phyloP scores from a whole-genome alignment of 2,797 vertebrate species.

The Brachymystax lenok region DNA sequence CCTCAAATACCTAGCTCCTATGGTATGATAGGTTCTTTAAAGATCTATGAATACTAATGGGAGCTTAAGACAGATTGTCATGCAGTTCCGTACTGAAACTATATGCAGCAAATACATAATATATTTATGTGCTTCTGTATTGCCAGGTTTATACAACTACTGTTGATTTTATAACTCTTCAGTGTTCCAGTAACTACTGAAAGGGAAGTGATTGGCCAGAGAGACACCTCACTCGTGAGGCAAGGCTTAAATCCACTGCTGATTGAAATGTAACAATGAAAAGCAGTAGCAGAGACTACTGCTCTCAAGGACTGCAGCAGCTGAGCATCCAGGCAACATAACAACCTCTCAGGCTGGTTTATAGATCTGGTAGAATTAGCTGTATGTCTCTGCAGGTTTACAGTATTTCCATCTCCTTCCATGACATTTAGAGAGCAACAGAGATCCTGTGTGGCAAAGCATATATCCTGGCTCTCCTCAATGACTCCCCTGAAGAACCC shows the following conservation, averaged over 20 bases:
- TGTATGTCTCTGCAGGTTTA: slow-evolving; percentile 5
- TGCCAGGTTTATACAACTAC: too few relatives aligned
- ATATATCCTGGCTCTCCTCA: slow-evolving; percentile 24
- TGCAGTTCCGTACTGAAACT: too few relatives aligned
- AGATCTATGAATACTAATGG: slow-evolving; percentile 63
- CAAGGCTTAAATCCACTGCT: not conserved
- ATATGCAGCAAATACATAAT: too few relatives aligned
- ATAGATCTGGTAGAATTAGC: slow-evolving; percentile 12
- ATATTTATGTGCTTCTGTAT: too few relatives aligned
- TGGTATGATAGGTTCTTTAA: slow-evolving; percentile 33
- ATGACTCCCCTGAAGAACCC: slow-evolving; percentile 26
- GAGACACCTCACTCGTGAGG: not conserved
- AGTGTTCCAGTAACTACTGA: slow-evolving; percentile 8
- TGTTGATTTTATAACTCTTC: too few relatives aligned
- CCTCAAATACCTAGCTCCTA: not conserved
- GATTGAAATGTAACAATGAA: slow-evolving; percentile 22
- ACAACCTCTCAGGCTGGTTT: slow-evolving; percentile 14
- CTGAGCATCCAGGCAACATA: slow-evolving; percentile 2
- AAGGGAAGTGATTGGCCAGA: slow-evolving; percentile 1
- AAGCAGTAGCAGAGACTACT: not conserved
- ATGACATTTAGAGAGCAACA: slow-evolving; percentile 36
- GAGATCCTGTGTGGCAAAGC: slow-evolving; percentile 8
- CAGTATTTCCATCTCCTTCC: slow-evolving; percentile 25
- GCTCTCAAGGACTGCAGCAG: not conserved
- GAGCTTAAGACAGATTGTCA: slow-evolving; percentile 15